Conservation (phyloP, 2,888 invertebrate species). For the Erynnis tages region DNA sequence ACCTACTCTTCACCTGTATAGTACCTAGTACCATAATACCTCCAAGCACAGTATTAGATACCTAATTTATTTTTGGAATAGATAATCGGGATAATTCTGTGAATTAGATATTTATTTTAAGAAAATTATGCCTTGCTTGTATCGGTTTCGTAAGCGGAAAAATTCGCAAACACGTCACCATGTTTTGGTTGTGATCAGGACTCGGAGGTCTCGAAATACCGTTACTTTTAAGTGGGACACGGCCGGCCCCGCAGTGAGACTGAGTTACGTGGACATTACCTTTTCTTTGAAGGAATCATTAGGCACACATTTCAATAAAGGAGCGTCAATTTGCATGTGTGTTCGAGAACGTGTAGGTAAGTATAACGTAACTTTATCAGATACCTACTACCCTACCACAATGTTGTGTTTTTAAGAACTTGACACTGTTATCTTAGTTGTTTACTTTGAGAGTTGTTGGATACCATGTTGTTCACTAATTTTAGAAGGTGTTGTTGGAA, state of each 20-base stretch:
- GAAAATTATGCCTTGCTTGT: background rate
- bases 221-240: slow-evolving; percentile 59
- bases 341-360: slow-evolving; percentile 20
- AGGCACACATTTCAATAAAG: slow-evolving; percentile 24
- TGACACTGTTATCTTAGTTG: no score
- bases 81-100: no score
- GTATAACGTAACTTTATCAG: background rate
- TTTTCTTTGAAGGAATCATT: slow-evolving; percentile 23
- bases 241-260: slow-evolving; percentile 19
- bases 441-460: no score
- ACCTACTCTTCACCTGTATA: no score
- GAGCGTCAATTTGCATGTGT: slow-evolving; percentile 20
- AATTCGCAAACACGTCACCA: slow-evolving; percentile 20
- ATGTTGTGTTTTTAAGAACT: no score
- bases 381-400: background rate
- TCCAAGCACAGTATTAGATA: no score
- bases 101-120: background rate
- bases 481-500: no score
- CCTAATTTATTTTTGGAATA: no score
- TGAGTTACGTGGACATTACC: slow-evolving; percentile 27
- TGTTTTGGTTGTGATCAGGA: slow-evolving; percentile 47
- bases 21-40: no score
- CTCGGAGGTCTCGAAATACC: slow-evolving; percentile 45
- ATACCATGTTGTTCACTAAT: no score
- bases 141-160: slow-evolving; percentile 19